A percentile compares a stretch with the other conserved stretches of the same genome.
Evolutionary conservation across 2,797 vertebrate species (phyloP).

Genomic region (Myotis daubentonii): DNA sequence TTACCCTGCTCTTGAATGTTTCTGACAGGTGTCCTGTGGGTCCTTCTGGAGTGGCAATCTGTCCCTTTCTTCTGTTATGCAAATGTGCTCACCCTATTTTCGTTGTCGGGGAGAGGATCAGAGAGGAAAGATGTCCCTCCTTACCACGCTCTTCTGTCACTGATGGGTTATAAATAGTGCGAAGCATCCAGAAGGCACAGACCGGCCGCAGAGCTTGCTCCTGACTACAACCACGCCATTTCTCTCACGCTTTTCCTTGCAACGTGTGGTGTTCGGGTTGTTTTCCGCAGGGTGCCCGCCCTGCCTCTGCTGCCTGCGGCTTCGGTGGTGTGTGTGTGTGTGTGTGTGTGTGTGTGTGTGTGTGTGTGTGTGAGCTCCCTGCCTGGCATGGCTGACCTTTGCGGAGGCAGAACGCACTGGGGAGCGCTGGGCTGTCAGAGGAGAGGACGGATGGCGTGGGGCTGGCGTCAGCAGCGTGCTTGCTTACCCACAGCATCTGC

Average conservation of each 20-base stretch:
- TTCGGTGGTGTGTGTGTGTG: constrained; percentile 37
- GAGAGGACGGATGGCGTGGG: background rate
- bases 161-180: constrained; percentile 52
- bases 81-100: constrained; percentile 72
- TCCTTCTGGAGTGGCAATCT: constrained; percentile 77
- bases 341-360: constrained; percentile 71
- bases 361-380: constrained; percentile 72
- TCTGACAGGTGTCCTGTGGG: constrained; percentile 71
- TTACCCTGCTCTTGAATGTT: constrained; percentile 52
- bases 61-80: constrained; percentile 75
- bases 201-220: constrained; percentile 36
- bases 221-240: background rate
- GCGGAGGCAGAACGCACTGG: constrained; percentile 54
- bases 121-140: constrained; percentile 74
- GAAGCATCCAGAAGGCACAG: constrained; percentile 58
- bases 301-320: constrained; percentile 53
- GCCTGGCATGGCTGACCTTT: constrained; percentile 78
- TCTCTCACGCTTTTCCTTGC: background rate
- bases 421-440: constrained; percentile 62
- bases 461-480: constrained; percentile 33
- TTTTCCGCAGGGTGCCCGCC: constrained; percentile 35
- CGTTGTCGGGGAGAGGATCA: constrained; percentile 59
- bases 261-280: constrained; percentile 37
- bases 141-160: constrained; percentile 57
- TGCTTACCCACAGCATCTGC: constrained; percentile 44